Evolutionary conservation across 2,888 invertebrate genomes (phyloP).

Genomic region (Acanthopleura granulata): DNA sequence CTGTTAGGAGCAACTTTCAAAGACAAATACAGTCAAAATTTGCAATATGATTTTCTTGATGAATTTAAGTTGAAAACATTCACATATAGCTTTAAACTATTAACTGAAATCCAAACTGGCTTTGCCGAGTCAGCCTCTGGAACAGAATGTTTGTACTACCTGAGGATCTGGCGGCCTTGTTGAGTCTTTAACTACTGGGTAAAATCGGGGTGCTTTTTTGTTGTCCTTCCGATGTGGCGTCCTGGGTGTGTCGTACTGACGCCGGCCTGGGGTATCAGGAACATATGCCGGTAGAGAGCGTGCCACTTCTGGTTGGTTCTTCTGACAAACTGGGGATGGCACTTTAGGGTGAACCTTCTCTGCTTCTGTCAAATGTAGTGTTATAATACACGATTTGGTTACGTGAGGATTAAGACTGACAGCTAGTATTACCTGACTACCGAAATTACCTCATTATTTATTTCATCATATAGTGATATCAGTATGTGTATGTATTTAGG

Average conservation of each 20-base stretch:
- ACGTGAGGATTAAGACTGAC: not conserved
- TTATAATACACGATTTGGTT: not conserved
- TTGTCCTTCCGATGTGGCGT: conserved; percentile 54
- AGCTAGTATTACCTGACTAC: not conserved
- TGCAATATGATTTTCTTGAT: too few species aligned
- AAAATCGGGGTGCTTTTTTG: conserved; percentile 83
- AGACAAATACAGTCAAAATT: too few species aligned
- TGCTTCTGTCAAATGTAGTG: conserved; percentile 32
- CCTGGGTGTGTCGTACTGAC: conserved; percentile 54
- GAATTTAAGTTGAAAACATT: too few species aligned
- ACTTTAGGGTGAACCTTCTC: conserved; percentile 34
- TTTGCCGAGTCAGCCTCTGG: too few species aligned
- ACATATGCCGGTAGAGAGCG: conserved; percentile 66
- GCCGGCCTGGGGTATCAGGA: conserved; percentile 55
- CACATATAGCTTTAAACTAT: too few species aligned
- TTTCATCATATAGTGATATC: too few species aligned
- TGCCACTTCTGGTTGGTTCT: conserved; percentile 47
- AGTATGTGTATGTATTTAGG: too few species aligned
- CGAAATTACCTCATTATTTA: not conserved
- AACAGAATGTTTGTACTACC: conserved; percentile 38
- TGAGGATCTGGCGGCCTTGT: conserved; percentile 67
- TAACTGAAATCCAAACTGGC: too few species aligned
- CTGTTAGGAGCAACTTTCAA: too few species aligned
- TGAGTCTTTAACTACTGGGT: conserved; percentile 89
- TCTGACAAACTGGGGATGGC: conserved; percentile 58